These are phyloP conservation scores for Clusia tigrina DNA, from an alignment of 2,888 invertebrate species.

Conservation along the genomic window DNA sequence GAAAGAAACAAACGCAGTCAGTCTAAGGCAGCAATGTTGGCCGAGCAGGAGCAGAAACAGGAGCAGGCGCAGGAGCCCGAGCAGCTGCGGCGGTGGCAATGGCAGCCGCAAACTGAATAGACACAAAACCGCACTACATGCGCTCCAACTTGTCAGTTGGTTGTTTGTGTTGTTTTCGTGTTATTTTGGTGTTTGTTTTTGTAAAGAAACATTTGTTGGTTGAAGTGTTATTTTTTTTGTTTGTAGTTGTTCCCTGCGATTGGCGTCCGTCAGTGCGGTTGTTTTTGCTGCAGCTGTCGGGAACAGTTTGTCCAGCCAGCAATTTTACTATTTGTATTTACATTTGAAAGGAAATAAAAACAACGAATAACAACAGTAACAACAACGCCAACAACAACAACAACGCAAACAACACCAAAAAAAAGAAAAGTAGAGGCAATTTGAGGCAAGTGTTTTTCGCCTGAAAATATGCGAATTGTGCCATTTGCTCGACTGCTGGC, in stretches of 20 bases:
- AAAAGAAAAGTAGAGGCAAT: constrained; percentile 16
- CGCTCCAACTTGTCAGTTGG: background rate
- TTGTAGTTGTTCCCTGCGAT: constrained; percentile 26
- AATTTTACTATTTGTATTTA: constrained; percentile 3
- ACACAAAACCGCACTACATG: background rate
- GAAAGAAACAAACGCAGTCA: background rate
- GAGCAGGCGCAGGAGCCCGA: background rate
- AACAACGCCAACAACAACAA: background rate
- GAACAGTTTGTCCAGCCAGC: background rate
- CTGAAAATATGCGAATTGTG: constrained; percentile 3
- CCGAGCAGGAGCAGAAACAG: background rate
- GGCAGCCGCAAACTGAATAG: too few relatives aligned
- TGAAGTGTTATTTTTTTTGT: constrained; percentile 32
- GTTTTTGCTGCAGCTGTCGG: constrained; percentile 26
- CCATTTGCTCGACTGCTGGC: constrained; percentile 1
- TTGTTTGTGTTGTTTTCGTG: background rate
- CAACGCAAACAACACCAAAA: background rate
- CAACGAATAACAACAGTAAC: too few relatives aligned
- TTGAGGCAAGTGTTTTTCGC: constrained; percentile 6
- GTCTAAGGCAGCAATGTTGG: constrained; percentile 1
- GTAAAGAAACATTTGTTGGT: background rate
- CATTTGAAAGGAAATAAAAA: background rate
- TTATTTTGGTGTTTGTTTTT: constrained; percentile 1
- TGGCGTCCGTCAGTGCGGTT: background rate
- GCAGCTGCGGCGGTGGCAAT: too few relatives aligned